phyloP scores from a whole-genome alignment of 2,888 invertebrate genomes.

The Polydrusus tereticollis region DNA sequence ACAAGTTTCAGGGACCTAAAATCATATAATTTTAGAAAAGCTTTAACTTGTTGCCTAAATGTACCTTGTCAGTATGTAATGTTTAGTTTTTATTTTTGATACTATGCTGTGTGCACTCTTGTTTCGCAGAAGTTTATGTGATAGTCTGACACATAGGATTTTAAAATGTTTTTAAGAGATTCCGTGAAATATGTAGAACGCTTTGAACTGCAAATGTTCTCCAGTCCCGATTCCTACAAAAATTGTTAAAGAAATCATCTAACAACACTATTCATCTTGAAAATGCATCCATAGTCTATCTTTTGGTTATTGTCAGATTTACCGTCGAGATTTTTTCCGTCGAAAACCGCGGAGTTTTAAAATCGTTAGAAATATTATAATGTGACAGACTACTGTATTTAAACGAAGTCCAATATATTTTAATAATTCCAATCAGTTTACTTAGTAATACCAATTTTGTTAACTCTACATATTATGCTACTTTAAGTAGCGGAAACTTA shows the following conservation, averaged over 20 bases:
- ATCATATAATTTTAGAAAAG: background rate
- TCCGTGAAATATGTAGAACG: no score
- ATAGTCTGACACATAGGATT: no score
- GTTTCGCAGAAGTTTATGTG: background rate
- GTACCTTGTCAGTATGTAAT: constrained; percentile 5
- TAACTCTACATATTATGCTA: background rate
- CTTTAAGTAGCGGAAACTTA: constrained; percentile 1
- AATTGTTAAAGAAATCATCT: no score
- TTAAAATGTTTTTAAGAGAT: no score
- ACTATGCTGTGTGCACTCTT: background rate
- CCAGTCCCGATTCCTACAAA: no score
- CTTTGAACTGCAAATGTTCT: no score
- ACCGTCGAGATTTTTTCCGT: no score
- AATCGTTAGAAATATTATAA: no score
- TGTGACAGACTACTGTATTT: background rate
- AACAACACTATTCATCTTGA: no score
- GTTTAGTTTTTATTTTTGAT: constrained; percentile 12
- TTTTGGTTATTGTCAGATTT: no score
- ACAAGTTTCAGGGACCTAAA: constrained; percentile 1
- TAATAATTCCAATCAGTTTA: constrained; percentile 1
- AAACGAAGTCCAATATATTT: background rate
- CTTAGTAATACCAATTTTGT: background rate
- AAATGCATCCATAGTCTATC: no score
- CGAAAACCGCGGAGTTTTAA: no score
- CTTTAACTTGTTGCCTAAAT: constrained; percentile 12